Conservation (phyloP, 2,888 invertebrate species). For the Branchellion lobata region DNA sequence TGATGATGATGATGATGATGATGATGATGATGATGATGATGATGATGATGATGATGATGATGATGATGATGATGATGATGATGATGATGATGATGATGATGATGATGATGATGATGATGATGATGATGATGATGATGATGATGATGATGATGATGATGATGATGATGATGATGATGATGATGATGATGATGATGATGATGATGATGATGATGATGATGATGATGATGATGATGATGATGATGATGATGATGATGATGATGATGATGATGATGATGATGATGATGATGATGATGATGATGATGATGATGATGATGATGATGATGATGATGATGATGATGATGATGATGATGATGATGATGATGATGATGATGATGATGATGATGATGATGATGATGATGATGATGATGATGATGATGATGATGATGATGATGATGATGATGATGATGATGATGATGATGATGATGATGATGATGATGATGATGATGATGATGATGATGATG, state of each 20-base stretch:
- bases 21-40: too few species aligned
- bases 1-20: too few species aligned
- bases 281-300: slow-evolving; percentile 16
- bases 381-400: not conserved
- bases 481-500: slow-evolving; percentile 32
- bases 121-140: slow-evolving; percentile 45
- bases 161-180: slow-evolving; percentile 36
- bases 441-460: slow-evolving; percentile 14
- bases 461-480: slow-evolving; percentile 5
- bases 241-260: not conserved
- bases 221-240: slow-evolving; percentile 2
- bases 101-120: slow-evolving; percentile 45
- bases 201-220: slow-evolving; percentile 18
- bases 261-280: slow-evolving; percentile 18
- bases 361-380: slow-evolving; percentile 12
- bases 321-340: slow-evolving; percentile 17
- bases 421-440: not conserved
- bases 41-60: too few species aligned
- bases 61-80: not conserved
- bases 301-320: not conserved
- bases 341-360: not conserved
- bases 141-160: slow-evolving; percentile 37
- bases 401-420: not conserved
- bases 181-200: slow-evolving; percentile 16
- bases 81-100: slow-evolving; percentile 39